These are phyloP conservation scores for Pollenia amentaria DNA, from an alignment of 2,888 invertebrate species.

Conservation along the genomic window DNA sequence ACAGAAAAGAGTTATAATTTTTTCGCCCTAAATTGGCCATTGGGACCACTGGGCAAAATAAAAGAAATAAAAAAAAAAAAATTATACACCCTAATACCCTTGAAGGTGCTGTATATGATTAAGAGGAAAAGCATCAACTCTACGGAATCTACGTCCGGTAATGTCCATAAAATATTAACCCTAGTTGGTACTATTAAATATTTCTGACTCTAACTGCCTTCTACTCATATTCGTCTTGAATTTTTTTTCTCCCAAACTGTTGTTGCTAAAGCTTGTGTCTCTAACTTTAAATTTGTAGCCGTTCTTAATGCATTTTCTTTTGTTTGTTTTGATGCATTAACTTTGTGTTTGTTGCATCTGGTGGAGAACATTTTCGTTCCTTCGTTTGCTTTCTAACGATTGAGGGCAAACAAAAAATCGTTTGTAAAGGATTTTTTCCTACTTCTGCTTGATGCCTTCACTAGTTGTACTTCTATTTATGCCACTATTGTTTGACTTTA, in stretches of 20 bases:
- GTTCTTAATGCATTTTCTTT: constrained; percentile 52
- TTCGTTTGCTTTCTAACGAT: neutral
- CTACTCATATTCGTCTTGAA: neutral
- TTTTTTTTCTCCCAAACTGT: neutral
- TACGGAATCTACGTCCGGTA: no score
- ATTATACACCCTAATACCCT: no score
- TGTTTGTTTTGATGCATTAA: constrained; percentile 61
- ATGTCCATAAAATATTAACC: neutral
- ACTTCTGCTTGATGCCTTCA: constrained; percentile 23
- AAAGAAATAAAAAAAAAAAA: no score
- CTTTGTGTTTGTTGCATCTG: constrained; percentile 50
- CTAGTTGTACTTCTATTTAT: constrained; percentile 29
- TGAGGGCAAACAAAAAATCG: neutral
- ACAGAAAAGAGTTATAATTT: no score
- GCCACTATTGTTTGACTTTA: constrained; percentile 58
- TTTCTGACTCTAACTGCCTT: neutral
- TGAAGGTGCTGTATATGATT: no score
- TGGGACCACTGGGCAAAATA: no score
- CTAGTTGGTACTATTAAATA: neutral
- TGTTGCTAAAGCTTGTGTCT: constrained; percentile 6
- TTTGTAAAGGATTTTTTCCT: constrained; percentile 27
- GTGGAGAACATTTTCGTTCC: neutral
- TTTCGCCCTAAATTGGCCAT: no score
- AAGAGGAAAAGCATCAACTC: no score
- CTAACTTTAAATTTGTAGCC: constrained; percentile 50